A percentile compares a stretch with the other conserved stretches of the same genome.
Conservation (phyloP, 2,113 vertebrate genomes). For the Aramus guarauna region DNA sequence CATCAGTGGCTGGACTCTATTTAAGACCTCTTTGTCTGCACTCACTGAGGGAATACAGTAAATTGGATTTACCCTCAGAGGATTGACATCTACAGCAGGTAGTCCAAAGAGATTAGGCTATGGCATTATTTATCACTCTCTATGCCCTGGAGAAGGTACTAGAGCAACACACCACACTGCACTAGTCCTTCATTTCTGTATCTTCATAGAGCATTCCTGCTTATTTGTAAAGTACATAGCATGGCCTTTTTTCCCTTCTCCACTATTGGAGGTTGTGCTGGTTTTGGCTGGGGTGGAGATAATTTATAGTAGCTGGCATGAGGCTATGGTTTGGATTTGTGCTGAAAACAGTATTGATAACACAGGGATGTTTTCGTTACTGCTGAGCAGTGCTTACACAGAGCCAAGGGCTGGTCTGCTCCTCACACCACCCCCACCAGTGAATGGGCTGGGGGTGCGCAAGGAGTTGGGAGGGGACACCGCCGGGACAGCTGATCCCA, state of each 20-base stretch:
- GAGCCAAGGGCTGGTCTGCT: too few relatives aligned
- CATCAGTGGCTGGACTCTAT: not conserved
- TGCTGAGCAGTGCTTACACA: too few relatives aligned
- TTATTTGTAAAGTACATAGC: not conserved
- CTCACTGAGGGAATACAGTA: not conserved
- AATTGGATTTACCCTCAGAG: not conserved
- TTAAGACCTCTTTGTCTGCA: not conserved
- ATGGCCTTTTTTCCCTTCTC: not conserved
- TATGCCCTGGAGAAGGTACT: not conserved
- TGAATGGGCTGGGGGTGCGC: too few relatives aligned
- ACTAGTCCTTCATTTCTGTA: not conserved
- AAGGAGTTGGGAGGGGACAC: too few relatives aligned
- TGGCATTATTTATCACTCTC: not conserved
- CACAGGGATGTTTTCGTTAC: not conserved
- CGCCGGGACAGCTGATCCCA: too few relatives aligned
- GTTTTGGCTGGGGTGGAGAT: not conserved
- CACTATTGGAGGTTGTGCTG: not conserved
- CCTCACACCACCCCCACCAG: too few relatives aligned
- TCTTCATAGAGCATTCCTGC: not conserved
- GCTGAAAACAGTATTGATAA: not conserved
- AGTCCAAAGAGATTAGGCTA: not conserved
- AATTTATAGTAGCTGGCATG: accelerated
- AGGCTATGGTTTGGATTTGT: not conserved
- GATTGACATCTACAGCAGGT: not conserved
- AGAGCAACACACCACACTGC: not conserved